phyloP scores from a whole-genome alignment of 1,140 invertebrate genomes.

The Halesus radiatus region DNA sequence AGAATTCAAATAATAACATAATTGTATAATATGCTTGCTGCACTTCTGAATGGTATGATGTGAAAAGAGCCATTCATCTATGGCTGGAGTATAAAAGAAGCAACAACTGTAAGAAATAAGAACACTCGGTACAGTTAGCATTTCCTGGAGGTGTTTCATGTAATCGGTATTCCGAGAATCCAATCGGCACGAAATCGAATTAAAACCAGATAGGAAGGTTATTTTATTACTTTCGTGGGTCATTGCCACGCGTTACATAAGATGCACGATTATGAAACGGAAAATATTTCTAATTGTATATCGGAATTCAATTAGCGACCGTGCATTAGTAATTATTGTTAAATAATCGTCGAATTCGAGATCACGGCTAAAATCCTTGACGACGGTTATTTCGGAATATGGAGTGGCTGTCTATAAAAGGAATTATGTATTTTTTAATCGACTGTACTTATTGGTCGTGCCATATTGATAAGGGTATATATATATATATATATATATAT shows the following conservation, averaged over 20 bases:
- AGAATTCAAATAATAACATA: too few species aligned
- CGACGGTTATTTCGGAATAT: too few species aligned
- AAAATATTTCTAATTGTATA: constrained; percentile 2
- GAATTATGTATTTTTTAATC: too few species aligned
- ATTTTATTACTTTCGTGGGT: background rate
- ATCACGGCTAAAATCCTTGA: too few species aligned
- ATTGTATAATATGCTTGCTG: too few species aligned
- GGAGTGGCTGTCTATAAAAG: too few species aligned
- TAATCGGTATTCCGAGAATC: constrained; percentile 15
- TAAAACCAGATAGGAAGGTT: background rate
- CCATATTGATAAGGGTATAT: too few species aligned
- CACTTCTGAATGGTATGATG: background rate
- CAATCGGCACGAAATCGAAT: constrained; percentile 11
- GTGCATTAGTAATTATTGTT: too few species aligned
- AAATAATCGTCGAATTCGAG: too few species aligned
- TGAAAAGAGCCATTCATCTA: background rate
- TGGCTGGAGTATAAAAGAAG: background rate
- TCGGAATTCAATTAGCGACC: background rate
- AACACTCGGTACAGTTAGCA: background rate
- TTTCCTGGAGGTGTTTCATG: too few species aligned
- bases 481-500: too few species aligned
- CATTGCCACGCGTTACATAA: background rate
- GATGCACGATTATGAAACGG: background rate
- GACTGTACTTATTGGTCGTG: too few species aligned
- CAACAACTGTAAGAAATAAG: background rate